Evolutionary conservation across 2,113 vertebrate species (phyloP).

Genomic region (Erythrolamprus reginae): DNA sequence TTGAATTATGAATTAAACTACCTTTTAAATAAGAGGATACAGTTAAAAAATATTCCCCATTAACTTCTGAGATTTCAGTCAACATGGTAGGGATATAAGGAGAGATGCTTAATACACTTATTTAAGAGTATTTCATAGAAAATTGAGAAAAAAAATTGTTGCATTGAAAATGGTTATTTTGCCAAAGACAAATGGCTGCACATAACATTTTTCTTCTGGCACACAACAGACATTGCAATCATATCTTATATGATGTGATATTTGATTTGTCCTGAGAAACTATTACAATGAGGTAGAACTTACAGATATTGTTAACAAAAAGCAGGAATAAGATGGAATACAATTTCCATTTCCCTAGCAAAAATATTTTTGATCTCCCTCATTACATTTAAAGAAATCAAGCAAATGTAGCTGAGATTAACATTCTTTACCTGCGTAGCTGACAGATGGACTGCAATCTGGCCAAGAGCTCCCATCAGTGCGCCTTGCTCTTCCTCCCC

Average conservation of each 20-base stretch:
- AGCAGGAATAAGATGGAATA: background rate
- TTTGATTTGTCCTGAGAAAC: background rate
- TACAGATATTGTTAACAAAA: background rate
- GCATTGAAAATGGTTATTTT: background rate
- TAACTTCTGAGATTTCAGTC: background rate
- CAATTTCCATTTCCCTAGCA: background rate
- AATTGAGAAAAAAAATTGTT: background rate
- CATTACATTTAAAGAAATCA: background rate
- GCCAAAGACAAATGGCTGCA: background rate
- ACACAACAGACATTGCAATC: background rate
- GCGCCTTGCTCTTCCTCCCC: constrained; percentile 58
- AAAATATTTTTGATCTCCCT: background rate
- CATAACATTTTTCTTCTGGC: background rate
- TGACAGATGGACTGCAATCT: constrained; percentile 77
- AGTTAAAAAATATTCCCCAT: background rate
- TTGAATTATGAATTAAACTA: background rate
- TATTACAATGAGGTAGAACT: background rate
- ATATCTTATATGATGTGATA: background rate
- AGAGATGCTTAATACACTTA: background rate
- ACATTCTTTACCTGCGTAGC: constrained; percentile 74
- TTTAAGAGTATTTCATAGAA: background rate
- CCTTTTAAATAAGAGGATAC: background rate
- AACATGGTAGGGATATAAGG: background rate
- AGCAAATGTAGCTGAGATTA: background rate
- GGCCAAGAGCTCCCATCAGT: constrained; percentile 60